Evolutionary conservation across 2,113 vertebrate genomes (phyloP).

Genomic region (Salvelinus sp.): DNA sequence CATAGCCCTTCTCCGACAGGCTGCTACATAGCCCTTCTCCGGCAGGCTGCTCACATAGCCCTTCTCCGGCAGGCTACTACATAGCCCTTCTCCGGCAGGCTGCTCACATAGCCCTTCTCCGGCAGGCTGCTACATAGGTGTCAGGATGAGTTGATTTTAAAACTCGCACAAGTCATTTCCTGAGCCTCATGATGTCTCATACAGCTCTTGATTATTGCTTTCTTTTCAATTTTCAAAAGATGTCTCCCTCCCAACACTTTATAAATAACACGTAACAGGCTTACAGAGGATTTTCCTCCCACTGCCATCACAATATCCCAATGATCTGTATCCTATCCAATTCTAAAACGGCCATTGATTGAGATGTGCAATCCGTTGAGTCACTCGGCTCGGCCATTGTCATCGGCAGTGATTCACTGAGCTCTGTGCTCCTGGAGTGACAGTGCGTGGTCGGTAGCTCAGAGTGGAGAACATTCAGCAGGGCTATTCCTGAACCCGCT

Average conservation of each 20-base stretch:
- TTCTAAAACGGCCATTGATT: neutral
- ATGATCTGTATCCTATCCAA: neutral
- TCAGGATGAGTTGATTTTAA: too few relatives aligned
- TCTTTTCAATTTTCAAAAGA: neutral
- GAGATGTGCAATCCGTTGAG: constrained; percentile 10
- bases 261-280: neutral
- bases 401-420: constrained; percentile 7
- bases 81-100: too few relatives aligned
- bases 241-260: neutral
- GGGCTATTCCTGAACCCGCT: neutral
- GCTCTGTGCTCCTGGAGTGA: neutral
- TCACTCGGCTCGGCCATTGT: constrained; percentile 5
- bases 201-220: neutral
- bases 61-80: too few relatives aligned
- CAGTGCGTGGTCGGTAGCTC: neutral
- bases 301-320: neutral
- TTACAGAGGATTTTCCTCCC: neutral
- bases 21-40: too few relatives aligned
- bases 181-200: too few relatives aligned
- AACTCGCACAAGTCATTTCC: too few relatives aligned
- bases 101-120: too few relatives aligned
- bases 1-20: too few relatives aligned
- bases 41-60: too few relatives aligned
- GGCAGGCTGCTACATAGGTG: too few relatives aligned
- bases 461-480: neutral